A percentile compares a stretch with the other conserved stretches of the same genome.
Evolutionary conservation across 2,113 vertebrate genomes (phyloP).

Genomic region (Phylloscopus trochiloides): DNA sequence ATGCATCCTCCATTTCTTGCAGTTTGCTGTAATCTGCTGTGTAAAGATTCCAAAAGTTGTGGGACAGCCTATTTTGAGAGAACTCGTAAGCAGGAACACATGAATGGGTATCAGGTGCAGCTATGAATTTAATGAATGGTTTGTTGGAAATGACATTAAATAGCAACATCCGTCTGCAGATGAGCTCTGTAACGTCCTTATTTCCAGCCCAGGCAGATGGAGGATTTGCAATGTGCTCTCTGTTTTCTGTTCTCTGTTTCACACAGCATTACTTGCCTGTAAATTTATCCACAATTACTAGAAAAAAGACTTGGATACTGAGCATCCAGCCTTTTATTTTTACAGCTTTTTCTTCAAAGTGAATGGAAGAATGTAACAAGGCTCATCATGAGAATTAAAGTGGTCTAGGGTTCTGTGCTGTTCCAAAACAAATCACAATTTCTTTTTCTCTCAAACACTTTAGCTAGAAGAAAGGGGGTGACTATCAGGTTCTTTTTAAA

Average conservation of each 20-base stretch:
- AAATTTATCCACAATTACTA: not conserved
- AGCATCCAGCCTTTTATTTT: not conserved
- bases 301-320: not conserved
- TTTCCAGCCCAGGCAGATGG: conserved; percentile 63
- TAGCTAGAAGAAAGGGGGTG: not conserved
- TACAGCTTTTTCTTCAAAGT: not conserved
- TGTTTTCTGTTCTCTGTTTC: not conserved
- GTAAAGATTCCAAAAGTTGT: conserved; percentile 24
- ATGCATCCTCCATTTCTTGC: not conserved
- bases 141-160: conserved; percentile 62
- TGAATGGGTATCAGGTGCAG: conserved; percentile 68
- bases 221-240: not conserved
- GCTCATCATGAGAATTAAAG: not conserved
- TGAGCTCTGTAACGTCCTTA: conserved; percentile 47
- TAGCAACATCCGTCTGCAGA: conserved; percentile 64
- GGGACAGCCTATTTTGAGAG: conserved; percentile 29
- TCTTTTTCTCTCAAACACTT: not conserved
- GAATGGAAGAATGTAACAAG: not conserved
- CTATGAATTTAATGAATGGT: conserved; percentile 66
- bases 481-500: not conserved
- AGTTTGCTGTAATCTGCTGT: not conserved
- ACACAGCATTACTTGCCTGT: not conserved
- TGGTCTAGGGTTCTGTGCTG: not conserved
- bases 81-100: conserved; percentile 38
- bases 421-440: not conserved